Base-by-base conservation (phyloP, 2,113 vertebrate genomes). In the Megaleporinus macrocephalus region DNA sequence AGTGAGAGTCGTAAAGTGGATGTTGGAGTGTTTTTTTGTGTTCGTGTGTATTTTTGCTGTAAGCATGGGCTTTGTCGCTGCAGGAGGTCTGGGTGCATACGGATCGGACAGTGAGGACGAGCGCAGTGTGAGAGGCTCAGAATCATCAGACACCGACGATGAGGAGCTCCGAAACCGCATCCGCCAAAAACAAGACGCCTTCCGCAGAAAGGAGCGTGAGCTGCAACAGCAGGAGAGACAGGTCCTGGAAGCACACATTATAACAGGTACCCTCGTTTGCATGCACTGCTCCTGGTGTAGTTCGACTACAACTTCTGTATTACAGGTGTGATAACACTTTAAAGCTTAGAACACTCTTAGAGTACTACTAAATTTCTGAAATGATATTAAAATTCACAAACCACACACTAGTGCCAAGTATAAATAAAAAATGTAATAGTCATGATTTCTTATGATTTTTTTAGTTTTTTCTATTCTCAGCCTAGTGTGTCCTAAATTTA, bases 11-110 rank as follows among this genome's bases (percentile, higher is more conserved):
- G 70, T 57, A 47, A 49, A 5, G 59, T 88, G 78, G 86, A 73
- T 88, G 79, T 87, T 73, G 70, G 47, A 51, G 30, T 41, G 18
- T 49, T 51, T 57, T 66, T 9, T 10, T 12, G 65, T 73, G 24
- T 36, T 0, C 18, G 16, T 24, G 18, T 84, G 71, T 33, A 61
- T 71, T 14, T 14, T 80, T 55, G 26, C 55, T 77, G 55, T 84
- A 82, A 79, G 22, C 79, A 85, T 61, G 89, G 95, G 92, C 93
- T 97, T 95, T 98, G 95, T 97, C 95, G 93, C 96, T 93, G 94
- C 97, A 99, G 98, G 98, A 93, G 98, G 97, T 91, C 95, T 99
- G 90, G 98, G 97, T 92, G 97, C 96, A 90, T 99, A 99, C 90
- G 98, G 97, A 92, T 99, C 98, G 83, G 98, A 97, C 93, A 99